Base-by-base conservation (phyloP, 2,113 vertebrate species). In the Callipepla californica region DNA sequence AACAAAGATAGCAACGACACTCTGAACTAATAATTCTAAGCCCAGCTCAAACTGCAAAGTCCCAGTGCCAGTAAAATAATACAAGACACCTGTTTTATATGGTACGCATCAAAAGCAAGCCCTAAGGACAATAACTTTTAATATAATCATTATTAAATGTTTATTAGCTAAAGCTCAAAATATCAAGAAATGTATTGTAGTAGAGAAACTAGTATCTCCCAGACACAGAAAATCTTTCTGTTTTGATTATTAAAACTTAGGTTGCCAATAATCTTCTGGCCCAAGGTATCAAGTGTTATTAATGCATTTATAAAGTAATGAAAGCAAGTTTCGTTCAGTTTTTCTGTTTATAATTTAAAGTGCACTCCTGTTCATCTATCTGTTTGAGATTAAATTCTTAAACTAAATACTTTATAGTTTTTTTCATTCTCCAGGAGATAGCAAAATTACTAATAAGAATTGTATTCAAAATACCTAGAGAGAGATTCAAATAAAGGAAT, bases 141-240 rank as follows among this genome's bases (percentile, higher is more conserved):
- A 97, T 96, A 96, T 89, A 94, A 94, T 97, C 89, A 97, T 97
- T 97, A 97, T 97, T 97, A 97, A 98, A 96, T 97, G 95, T 96
- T 97, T 97, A 97, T 96, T 97, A 97, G 95, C 72, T 67, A 95
- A 89, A 96, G 89, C 87, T 96, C 85, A 94, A 97, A 96, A 94
- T 97, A 96, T 93, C 94, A 96, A 96, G 93, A 87, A 96, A 85
- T 93, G 59, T 87, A 94, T 91, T 96, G 76, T 89, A 88, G 47
- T 36, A 91, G 58, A 89, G 94, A 93, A 97, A 93, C 21, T 93
- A 57, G 59, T 85, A 91, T 95, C 97, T 97, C 89, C 75, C 90
- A 93, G 96, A 80, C 65, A 95, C 67, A 96, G 75, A 94, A 88
- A 95, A 73, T 72, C 74, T 94, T 94, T 93, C 89, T 83, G 2